These are phyloP conservation scores for Peromyscus nudipes DNA, from an alignment of 2,797 vertebrate genomes.

Conservation along the genomic window DNA sequence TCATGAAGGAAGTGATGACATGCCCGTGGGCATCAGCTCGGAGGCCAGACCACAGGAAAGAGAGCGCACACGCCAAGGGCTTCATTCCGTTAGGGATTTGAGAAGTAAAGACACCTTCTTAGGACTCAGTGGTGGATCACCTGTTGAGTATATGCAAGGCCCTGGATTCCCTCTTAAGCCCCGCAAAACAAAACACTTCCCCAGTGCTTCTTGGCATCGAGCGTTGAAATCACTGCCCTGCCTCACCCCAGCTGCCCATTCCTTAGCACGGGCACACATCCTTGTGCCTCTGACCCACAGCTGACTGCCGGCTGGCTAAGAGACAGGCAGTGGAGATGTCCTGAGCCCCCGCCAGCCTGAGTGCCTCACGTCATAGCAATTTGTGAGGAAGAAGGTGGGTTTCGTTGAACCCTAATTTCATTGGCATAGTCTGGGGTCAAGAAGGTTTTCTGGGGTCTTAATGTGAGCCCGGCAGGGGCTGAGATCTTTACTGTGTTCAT, in stretches of 20 bases:
- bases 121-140: background rate
- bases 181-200: background rate
- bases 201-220: background rate
- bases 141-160: background rate
- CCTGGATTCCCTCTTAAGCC: too few relatives aligned
- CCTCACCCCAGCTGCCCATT: fast-evolving
- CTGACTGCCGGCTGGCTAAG: background rate
- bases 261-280: fast-evolving
- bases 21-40: background rate
- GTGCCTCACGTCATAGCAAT: background rate
- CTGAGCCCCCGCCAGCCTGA: background rate
- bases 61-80: fast-evolving
- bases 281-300: background rate
- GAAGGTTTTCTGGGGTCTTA: background rate
- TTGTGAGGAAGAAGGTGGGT: background rate
- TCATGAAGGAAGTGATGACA: background rate
- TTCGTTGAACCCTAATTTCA: background rate
- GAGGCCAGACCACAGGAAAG: background rate
- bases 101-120: background rate
- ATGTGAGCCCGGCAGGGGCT: background rate
- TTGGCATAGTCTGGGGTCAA: background rate
- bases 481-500: background rate
- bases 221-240: background rate
- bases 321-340: background rate
- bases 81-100: background rate